These are phyloP conservation scores for Xerus rutilus DNA, from an alignment of 2,797 vertebrate genomes.

Conservation along the genomic window DNA sequence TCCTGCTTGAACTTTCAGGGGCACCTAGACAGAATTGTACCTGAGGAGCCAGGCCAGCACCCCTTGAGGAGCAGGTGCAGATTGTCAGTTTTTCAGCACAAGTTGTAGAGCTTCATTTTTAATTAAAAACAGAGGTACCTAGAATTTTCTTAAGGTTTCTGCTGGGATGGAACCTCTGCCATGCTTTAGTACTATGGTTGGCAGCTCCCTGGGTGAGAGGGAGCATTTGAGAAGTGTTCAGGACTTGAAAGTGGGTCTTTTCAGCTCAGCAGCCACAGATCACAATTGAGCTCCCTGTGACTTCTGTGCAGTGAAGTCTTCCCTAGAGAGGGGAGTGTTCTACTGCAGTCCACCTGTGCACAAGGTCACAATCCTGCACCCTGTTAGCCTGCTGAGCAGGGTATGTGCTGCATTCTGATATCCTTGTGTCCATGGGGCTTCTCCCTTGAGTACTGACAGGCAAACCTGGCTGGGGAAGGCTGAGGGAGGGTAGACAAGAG, in stretches of 20 bases:
- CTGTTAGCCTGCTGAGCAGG: too few species aligned
- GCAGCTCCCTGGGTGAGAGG: not conserved
- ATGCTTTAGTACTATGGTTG: not conserved
- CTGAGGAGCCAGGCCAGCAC: not conserved
- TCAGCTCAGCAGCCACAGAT: fast-evolving
- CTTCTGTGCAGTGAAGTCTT: not conserved
- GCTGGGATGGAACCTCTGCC: too few species aligned
- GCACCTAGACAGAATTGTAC: not conserved
- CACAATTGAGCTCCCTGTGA: too few species aligned
- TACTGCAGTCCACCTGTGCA: too few species aligned
- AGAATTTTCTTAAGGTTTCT: not conserved
- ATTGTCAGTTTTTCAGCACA: not conserved
- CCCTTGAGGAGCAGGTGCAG: not conserved
- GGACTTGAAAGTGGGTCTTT: not conserved
- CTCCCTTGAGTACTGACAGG: not conserved
- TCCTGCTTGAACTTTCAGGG: conserved; percentile 58
- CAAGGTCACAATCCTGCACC: not conserved
- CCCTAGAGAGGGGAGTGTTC: not conserved
- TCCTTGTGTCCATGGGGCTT: not conserved
- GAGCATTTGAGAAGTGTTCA: not conserved
- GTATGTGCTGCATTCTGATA: fast-evolving
- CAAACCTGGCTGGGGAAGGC: fast-evolving
- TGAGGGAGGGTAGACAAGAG: not conserved
- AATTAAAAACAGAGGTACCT: not conserved
- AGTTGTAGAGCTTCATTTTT: not conserved